phyloP scores from a whole-genome alignment of 2,888 invertebrate genomes.

The Lordiphosa andalusiaca region DNA sequence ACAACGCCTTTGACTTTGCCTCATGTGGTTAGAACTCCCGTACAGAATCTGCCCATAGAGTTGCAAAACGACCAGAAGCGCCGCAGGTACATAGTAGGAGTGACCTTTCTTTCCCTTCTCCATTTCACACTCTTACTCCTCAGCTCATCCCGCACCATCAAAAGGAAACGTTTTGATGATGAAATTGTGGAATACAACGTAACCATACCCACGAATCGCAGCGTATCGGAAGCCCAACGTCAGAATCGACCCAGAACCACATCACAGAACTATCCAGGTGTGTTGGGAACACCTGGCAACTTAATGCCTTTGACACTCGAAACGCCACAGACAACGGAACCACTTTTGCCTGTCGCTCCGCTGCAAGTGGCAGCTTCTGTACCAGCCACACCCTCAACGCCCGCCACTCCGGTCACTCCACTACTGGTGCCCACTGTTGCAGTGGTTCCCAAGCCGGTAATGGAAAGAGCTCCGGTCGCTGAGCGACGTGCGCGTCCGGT shows the following conservation, averaged over 20 bases:
- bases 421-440: constrained; percentile 14
- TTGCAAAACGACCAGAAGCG: constrained; percentile 79
- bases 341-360: constrained; percentile 26
- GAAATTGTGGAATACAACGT: constrained; percentile 96
- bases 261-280: constrained; percentile 80
- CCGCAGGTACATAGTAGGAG: constrained; percentile 68
- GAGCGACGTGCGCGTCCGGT: constrained; percentile 61
- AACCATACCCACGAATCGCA: constrained; percentile 82
- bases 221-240: constrained; percentile 69
- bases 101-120: background rate
- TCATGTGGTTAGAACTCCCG: constrained; percentile 35
- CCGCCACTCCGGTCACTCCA: constrained; percentile 31
- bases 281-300: constrained; percentile 21
- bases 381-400: constrained; percentile 30
- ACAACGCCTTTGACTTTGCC: constrained; percentile 33
- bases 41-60: constrained; percentile 71
- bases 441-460: constrained; percentile 42
- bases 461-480: constrained; percentile 51
- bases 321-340: constrained; percentile 21
- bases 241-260: constrained; percentile 81
- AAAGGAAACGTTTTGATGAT: constrained; percentile 97
- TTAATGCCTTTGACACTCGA: constrained; percentile 32
- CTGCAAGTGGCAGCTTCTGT: constrained; percentile 21
- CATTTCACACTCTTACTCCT: background rate
- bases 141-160: constrained; percentile 96